phyloP scores from a whole-genome alignment of 2,797 vertebrate genomes.

The Cetoscarus ocellatus region DNA sequence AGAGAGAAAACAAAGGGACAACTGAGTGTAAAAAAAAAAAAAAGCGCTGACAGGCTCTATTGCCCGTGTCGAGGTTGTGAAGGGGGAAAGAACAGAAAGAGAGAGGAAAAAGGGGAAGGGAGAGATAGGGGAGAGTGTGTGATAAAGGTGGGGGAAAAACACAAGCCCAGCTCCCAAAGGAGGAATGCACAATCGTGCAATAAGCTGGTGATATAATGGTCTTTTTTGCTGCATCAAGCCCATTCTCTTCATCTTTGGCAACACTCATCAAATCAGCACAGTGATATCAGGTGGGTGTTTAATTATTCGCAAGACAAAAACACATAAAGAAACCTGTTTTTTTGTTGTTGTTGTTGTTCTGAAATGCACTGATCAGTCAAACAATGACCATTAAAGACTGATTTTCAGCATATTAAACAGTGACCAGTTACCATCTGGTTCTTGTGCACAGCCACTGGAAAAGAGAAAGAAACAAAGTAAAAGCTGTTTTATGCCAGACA shows the following conservation, averaged over 20 bases:
- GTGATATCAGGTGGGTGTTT: slow-evolving; percentile 74
- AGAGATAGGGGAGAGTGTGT: slow-evolving; percentile 43
- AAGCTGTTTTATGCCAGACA: too few species aligned
- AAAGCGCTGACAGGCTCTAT: slow-evolving; percentile 74
- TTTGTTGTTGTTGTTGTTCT: too few species aligned
- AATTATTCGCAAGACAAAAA: slow-evolving; percentile 73
- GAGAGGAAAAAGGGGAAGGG: slow-evolving; percentile 14
- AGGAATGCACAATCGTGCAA: slow-evolving; percentile 78
- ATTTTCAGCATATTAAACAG: too few species aligned
- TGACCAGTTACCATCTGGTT: too few species aligned
- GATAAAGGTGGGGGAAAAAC: slow-evolving; percentile 60
- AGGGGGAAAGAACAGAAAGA: slow-evolving; percentile 49
- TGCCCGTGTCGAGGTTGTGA: slow-evolving; percentile 61
- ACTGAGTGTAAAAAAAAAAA: slow-evolving; percentile 42
- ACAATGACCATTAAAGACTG: too few species aligned
- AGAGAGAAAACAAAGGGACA: slow-evolving; percentile 69
- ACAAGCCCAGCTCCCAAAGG: slow-evolving; percentile 77
- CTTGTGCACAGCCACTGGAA: too few species aligned
- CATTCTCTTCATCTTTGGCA: slow-evolving; percentile 75
- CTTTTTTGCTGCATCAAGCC: slow-evolving; percentile 74
- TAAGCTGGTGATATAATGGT: slow-evolving; percentile 77
- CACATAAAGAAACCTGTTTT: slow-evolving; percentile 51
- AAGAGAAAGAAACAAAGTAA: too few species aligned
- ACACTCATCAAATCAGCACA: slow-evolving; percentile 80
- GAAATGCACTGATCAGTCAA: too few species aligned